Conservation (phyloP, 2,113 vertebrate species). For the Balaenoptera acutorostrata region DNA sequence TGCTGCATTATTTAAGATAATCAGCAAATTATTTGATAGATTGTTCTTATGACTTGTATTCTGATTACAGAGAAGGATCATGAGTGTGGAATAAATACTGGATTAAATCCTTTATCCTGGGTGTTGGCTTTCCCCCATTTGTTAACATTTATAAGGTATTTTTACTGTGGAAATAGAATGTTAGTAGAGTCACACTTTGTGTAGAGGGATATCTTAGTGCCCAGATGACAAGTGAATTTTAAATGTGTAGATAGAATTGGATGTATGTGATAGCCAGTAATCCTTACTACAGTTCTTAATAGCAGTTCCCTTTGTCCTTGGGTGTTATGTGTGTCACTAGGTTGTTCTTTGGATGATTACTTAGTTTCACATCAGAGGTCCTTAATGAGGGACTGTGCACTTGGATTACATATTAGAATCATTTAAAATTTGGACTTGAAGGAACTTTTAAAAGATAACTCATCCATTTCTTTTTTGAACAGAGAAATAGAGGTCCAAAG, state of each 20-base stretch:
- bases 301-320: neutral
- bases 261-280: neutral
- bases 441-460: neutral
- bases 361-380: neutral
- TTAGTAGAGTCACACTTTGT: neutral
- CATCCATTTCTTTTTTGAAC: neutral
- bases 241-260: neutral
- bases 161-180: conserved; percentile 25
- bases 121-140: conserved; percentile 79
- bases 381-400: neutral
- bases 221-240: neutral
- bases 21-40: conserved; percentile 81
- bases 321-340: neutral
- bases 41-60: conserved; percentile 83
- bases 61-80: conserved; percentile 81
- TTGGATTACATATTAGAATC: neutral
- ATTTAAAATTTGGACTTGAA: neutral
- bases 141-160: conserved; percentile 23
- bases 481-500: neutral
- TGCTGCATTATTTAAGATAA: conserved; percentile 79
- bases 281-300: neutral
- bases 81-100: conserved; percentile 85
- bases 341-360: neutral
- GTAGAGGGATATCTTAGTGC: neutral
- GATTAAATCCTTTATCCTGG: conserved; percentile 83